These are phyloP conservation scores for Rhinatrema bivittatum DNA, from an alignment of 2,797 vertebrate genomes.

Conservation along the genomic window DNA sequence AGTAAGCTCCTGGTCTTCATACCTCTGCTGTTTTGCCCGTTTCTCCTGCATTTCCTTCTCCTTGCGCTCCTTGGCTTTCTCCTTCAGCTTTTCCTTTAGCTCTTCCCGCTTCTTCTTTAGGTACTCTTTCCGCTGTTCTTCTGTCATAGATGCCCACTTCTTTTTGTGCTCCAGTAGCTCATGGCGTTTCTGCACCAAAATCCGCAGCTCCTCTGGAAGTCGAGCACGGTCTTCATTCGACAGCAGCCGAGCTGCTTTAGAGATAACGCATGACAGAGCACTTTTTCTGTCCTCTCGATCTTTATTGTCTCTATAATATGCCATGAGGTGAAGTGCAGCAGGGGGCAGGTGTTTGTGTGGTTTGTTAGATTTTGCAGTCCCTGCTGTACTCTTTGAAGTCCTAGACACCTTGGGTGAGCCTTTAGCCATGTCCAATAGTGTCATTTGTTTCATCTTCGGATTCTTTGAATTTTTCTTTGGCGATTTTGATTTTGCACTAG, in stretches of 20 bases:
- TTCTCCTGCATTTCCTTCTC: constrained; percentile 82
- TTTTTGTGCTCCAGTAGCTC: constrained; percentile 83
- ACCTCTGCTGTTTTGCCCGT: constrained; percentile 80
- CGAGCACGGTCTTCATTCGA: constrained; percentile 77
- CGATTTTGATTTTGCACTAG: constrained; percentile 51
- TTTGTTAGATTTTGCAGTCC: constrained; percentile 65
- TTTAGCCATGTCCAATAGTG: constrained; percentile 85
- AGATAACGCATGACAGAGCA: constrained; percentile 78
- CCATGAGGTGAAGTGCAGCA: constrained; percentile 85
- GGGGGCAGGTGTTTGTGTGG: constrained; percentile 83
- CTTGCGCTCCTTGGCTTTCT: constrained; percentile 83
- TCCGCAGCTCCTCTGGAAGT: constrained; percentile 80
- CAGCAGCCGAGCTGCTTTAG: constrained; percentile 81
- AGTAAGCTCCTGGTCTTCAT: constrained; percentile 84
- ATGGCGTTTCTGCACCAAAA: constrained; percentile 84
- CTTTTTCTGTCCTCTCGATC: constrained; percentile 86
- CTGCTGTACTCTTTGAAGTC: constrained; percentile 60
- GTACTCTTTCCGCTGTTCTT: constrained; percentile 81
- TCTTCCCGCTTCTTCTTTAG: constrained; percentile 79
- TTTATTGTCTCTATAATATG: constrained; percentile 92
- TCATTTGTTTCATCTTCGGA: constrained; percentile 88
- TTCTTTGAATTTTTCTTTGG: constrained; percentile 78
- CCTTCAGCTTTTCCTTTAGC: constrained; percentile 77
- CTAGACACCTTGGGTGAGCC: constrained; percentile 61
- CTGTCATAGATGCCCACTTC: constrained; percentile 84